Evolutionary conservation across 2,888 invertebrate genomes (phyloP).

Genomic region (Drosophila neotestacea): DNA sequence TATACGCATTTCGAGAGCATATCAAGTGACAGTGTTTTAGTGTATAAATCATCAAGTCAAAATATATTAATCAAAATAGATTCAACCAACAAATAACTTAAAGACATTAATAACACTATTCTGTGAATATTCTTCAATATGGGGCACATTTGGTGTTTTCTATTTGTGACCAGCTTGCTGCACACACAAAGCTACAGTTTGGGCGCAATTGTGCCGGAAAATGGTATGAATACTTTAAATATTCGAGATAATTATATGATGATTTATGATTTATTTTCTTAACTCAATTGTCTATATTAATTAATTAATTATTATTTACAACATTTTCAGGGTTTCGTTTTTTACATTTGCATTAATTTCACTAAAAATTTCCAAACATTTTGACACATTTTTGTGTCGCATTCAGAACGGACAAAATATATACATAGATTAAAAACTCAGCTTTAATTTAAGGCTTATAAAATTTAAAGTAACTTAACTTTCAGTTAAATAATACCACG

Average conservation of each 20-base stretch:
- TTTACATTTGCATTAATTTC: too few species aligned
- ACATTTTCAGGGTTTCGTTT: background rate
- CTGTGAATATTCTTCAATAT: constrained; percentile 39
- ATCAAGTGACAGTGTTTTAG: constrained; percentile 27
- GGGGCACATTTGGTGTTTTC: constrained; percentile 65
- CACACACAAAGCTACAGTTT: constrained; percentile 66
- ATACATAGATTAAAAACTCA: too few species aligned
- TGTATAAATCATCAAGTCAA: constrained; percentile 11
- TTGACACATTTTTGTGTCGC: too few species aligned
- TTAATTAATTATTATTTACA: background rate
- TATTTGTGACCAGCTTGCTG: constrained; percentile 67
- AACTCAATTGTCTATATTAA: background rate
- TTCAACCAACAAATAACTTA: constrained; percentile 10
- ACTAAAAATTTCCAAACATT: background rate
- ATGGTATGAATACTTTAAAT: constrained; percentile 42
- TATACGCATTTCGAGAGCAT: constrained; percentile 42
- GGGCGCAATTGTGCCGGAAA: constrained; percentile 46
- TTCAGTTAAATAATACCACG: background rate
- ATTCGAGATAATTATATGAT: background rate
- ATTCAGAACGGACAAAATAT: too few species aligned
- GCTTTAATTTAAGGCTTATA: too few species aligned
- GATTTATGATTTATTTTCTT: background rate
- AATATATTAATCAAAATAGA: constrained; percentile 18
- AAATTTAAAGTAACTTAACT: background rate
- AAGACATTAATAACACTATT: constrained; percentile 15